Conservation (phyloP, 2,113 vertebrate species). For the Sapayoa aenigma region DNA sequence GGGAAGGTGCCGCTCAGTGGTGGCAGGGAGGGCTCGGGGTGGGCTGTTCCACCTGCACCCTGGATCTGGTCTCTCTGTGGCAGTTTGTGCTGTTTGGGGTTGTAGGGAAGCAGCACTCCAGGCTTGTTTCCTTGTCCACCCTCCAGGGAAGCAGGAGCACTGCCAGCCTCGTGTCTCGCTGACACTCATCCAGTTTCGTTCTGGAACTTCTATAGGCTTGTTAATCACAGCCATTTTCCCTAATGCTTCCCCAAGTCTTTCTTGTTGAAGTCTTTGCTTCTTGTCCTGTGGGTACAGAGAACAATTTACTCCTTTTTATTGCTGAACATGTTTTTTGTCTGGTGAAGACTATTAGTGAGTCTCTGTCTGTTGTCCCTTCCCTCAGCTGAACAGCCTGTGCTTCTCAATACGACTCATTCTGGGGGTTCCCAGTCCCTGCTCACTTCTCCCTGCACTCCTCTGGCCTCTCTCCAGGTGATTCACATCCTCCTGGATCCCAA, state of each 20-base stretch:
- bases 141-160: background rate
- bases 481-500: background rate
- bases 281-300: background rate
- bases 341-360: background rate
- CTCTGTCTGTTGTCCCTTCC: background rate
- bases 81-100: background rate
- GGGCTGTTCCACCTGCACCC: fast-evolving
- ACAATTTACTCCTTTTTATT: background rate
- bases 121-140: background rate
- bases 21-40: background rate
- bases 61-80: background rate
- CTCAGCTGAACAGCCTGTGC: background rate
- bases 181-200: background rate
- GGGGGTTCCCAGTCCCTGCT: background rate
- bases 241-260: background rate
- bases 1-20: fast-evolving
- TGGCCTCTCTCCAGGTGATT: background rate
- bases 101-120: background rate
- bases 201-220: background rate
- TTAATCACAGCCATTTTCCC: background rate
- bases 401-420: fast-evolving
- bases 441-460: background rate
- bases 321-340: background rate
- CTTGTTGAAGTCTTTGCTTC: background rate
- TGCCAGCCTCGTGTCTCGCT: background rate